Conservation (phyloP, 2,797 vertebrate species). For the Argyrosomus regius region DNA sequence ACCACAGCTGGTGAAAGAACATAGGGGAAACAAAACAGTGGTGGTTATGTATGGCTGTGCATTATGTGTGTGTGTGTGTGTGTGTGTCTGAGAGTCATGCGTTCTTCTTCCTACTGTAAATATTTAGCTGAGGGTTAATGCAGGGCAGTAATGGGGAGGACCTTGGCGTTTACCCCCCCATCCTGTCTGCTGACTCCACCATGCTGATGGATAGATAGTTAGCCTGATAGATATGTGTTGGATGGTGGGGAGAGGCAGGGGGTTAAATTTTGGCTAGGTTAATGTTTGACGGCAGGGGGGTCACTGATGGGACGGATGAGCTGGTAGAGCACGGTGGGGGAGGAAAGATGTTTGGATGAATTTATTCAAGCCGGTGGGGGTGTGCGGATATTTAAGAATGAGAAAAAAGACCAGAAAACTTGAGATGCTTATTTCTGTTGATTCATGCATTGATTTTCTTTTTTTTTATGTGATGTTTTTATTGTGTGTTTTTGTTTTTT, state of each 20-base stretch:
- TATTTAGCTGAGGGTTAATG: constrained; percentile 87
- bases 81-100: constrained; percentile 33
- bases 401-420: constrained; percentile 1
- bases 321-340: constrained; percentile 45
- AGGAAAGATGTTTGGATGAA: constrained; percentile 40
- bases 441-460: neutral
- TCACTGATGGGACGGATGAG: constrained; percentile 69
- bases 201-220: constrained; percentile 79
- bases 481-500: neutral
- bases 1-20: constrained; percentile 51
- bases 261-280: constrained; percentile 81
- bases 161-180: constrained; percentile 67
- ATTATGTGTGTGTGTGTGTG: constrained; percentile 29
- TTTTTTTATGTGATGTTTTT: constrained; percentile 17
- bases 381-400: constrained; percentile 15
- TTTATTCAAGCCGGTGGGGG: constrained; percentile 43
- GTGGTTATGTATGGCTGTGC: constrained; percentile 30
- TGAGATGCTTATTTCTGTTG: neutral
- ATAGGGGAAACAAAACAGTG: constrained; percentile 33
- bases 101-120: constrained; percentile 82
- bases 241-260: constrained; percentile 62
- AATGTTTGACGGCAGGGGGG: constrained; percentile 81
- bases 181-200: constrained; percentile 64
- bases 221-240: constrained; percentile 77
- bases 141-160: constrained; percentile 82